phyloP scores from a whole-genome alignment of 2,888 invertebrate species.

The Trichopria drosophilae region DNA sequence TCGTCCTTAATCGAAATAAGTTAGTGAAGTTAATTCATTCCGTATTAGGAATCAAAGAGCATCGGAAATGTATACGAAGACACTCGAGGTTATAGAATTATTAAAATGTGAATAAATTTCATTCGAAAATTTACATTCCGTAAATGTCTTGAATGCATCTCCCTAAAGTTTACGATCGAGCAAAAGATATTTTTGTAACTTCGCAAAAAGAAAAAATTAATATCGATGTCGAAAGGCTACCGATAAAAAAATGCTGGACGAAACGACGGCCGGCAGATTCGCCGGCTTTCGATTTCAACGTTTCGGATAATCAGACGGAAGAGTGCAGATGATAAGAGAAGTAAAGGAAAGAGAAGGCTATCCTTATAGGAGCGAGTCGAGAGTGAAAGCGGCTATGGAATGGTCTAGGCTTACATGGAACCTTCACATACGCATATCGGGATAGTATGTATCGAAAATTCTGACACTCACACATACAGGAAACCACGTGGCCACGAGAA shows the following conservation, averaged over 20 bases:
- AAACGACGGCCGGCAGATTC: neutral
- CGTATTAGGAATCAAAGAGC: too few relatives aligned
- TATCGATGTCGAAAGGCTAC: neutral
- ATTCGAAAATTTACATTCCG: constrained; percentile 13
- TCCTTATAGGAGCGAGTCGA: constrained; percentile 41
- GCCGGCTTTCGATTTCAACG: neutral
- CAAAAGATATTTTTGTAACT: too few relatives aligned
- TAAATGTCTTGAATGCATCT: too few relatives aligned
- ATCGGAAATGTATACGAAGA: too few relatives aligned
- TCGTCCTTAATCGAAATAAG: too few relatives aligned
- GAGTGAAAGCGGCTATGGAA: constrained; percentile 51
- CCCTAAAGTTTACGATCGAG: too few relatives aligned
- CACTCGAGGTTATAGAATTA: too few relatives aligned
- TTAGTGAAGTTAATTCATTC: too few relatives aligned
- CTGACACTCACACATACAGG: too few relatives aligned
- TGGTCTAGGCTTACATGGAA: constrained; percentile 38
- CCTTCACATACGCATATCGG: too few relatives aligned
- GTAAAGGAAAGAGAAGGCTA: constrained; percentile 39
- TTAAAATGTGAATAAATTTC: too few relatives aligned
- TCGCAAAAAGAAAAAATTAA: neutral
- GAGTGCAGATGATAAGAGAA: constrained; percentile 35
- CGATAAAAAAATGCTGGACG: neutral
- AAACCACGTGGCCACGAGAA: too few relatives aligned
- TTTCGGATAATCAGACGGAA: constrained; percentile 1
- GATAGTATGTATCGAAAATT: constrained; percentile 38